Base-by-base conservation (phyloP, 1,140 invertebrate genomes). In the Ridgeia piscesae region DNA sequence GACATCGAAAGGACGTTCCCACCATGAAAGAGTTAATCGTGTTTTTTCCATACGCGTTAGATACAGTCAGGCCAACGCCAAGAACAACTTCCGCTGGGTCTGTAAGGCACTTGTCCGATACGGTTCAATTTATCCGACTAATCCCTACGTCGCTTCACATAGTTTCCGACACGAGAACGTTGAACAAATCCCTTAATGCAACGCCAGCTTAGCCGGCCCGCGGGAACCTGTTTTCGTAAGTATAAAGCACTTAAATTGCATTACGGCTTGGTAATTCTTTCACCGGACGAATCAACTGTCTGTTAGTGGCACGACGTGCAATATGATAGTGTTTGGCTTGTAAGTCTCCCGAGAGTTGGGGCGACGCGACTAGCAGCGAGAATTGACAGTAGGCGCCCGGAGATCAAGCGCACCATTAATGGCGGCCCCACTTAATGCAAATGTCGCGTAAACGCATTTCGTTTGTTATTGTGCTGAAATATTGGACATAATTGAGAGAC, bases 201-300 rank as follows among this genome's bases (percentile, higher is more conserved):
- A 31, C 58, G 0, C 11, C 58, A 31, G 58, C 58, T 77, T 77
- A 77, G 58, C 58, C 17, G 58, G 58, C 58, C 58, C 58, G 58
- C 4, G 58, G 58, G 58, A 77, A 77, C 58, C 17, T 77, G 58
- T 77, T 77, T 77, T 77, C 58, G 58, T 77, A 77, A 77, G 58
- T 77, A 77, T 77, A 77, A 77, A 77, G 58, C 58, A 77, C 58
- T 77, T 77, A 77, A 77, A 77, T 77, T 77, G 58, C 58, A 77
- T 77, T 77, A 77, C 58, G 58, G 17, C 58, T 77, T 77, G 17
- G 58, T 77, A 77, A 77, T 77, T 77, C 58, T 77, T 77, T 77
- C 58, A 21, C 58, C 17, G 58, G 58, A 77, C 58, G 58, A 77
- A 77, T 77, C 58, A 77, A 77, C 58, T 77, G 58, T 77, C 58